Evolutionary conservation across 2,888 invertebrate genomes (phyloP).

Genomic region (Drosophila imparisetae): DNA sequence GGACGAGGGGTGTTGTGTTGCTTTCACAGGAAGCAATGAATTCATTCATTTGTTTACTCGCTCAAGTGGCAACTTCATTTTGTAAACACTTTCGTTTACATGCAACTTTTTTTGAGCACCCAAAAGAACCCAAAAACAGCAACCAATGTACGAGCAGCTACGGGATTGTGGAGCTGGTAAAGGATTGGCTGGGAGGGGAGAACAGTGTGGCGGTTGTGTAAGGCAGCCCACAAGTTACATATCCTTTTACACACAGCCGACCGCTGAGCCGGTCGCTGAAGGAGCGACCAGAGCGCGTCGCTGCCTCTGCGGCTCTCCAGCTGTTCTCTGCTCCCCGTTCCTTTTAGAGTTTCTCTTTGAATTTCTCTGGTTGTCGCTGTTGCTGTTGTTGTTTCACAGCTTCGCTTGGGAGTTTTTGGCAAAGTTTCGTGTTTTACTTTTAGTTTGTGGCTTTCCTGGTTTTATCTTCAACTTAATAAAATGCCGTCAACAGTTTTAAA

Average conservation of each 20-base stretch:
- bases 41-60: slow-evolving; percentile 81
- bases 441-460: slow-evolving; percentile 81
- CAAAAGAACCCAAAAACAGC: slow-evolving; percentile 55
- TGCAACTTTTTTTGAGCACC: slow-evolving; percentile 71
- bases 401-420: slow-evolving; percentile 68
- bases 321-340: slow-evolving; percentile 12
- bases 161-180: neutral
- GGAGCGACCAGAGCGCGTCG: slow-evolving; percentile 44
- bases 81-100: slow-evolving; percentile 81
- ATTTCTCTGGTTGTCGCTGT: slow-evolving; percentile 33
- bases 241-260: slow-evolving; percentile 75
- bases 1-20: slow-evolving; percentile 1
- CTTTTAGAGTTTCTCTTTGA: slow-evolving; percentile 36
- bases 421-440: slow-evolving; percentile 79
- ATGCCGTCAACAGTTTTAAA: slow-evolving; percentile 81
- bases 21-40: slow-evolving; percentile 72
- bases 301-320: slow-evolving; percentile 26
- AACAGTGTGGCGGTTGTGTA: slow-evolving; percentile 49
- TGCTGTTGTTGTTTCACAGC: slow-evolving; percentile 74
- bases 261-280: slow-evolving; percentile 69
- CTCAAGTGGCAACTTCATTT: slow-evolving; percentile 81
- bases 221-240: slow-evolving; percentile 79
- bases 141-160: slow-evolving; percentile 18
- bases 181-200: neutral
- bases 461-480: slow-evolving; percentile 81